phyloP scores from a whole-genome alignment of 2,888 invertebrate species.

The Portevinia maculata region DNA sequence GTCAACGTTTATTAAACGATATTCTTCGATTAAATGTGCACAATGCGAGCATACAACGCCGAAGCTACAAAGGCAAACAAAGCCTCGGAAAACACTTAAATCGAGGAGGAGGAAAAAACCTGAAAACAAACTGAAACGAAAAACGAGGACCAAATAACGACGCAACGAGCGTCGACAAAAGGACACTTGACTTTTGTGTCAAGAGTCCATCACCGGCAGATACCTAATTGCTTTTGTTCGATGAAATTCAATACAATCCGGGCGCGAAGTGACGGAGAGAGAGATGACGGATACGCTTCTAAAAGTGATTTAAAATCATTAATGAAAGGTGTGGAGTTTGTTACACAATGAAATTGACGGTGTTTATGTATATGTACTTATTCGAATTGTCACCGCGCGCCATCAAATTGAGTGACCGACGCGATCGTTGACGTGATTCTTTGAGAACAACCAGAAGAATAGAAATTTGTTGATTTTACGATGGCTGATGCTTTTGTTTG shows the following conservation, averaged over 20 bases:
- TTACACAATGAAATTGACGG: conserved; percentile 24
- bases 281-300: conserved; percentile 19
- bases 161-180: conserved; percentile 57
- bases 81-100: conserved; percentile 57
- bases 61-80: conserved; percentile 68
- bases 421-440: background rate
- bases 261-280: background rate
- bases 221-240: conserved; percentile 72
- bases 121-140: conserved; percentile 38
- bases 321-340: conserved; percentile 62
- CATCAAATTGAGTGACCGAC: conserved; percentile 19
- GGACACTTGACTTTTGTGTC: conserved; percentile 74
- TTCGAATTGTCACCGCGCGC: conserved; percentile 8
- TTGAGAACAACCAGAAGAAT: background rate
- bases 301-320: conserved; percentile 48
- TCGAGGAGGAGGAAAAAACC: conserved; percentile 15
- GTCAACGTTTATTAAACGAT: conserved; percentile 70
- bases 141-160: conserved; percentile 56
- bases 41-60: conserved; percentile 41
- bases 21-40: conserved; percentile 59
- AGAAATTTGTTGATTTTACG: conserved; percentile 12
- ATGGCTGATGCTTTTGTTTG: background rate
- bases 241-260: conserved; percentile 35
- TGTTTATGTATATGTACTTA: background rate
- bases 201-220: conserved; percentile 70